A percentile compares a stretch with the other conserved stretches of the same genome.
Conservation (phyloP, 2,797 vertebrate species). For the Pagetopsis macropterus region DNA sequence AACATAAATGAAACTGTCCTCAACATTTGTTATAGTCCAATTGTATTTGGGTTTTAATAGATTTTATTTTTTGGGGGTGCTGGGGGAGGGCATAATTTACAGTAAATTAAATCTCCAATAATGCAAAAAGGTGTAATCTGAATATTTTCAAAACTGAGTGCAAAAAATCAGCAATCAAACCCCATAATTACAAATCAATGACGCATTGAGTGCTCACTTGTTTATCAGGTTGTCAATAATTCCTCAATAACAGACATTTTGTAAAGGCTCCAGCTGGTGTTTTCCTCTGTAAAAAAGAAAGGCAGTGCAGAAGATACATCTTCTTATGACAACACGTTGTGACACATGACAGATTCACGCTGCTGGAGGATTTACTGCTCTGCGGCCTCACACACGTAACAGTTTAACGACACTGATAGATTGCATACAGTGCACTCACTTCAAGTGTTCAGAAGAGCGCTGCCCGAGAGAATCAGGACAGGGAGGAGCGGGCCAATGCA, state of each 20-base stretch:
- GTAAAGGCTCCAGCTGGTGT: conserved; percentile 33
- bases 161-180: conserved; percentile 31
- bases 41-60: not conserved
- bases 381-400: conserved; percentile 46
- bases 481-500: conserved; percentile 36
- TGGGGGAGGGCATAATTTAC: conserved; percentile 2
- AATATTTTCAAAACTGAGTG: conserved; percentile 24
- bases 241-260: conserved; percentile 46
- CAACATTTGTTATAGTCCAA: not conserved
- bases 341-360: conserved; percentile 68
- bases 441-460: conserved; percentile 50
- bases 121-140: conserved; percentile 29
- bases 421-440: conserved; percentile 49
- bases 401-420: conserved; percentile 71
- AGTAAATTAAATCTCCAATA: conserved; percentile 14
- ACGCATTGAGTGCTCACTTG: conserved; percentile 27
- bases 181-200: conserved; percentile 25
- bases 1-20: conserved; percentile 27
- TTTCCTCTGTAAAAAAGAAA: conserved; percentile 25
- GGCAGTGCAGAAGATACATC: conserved; percentile 43
- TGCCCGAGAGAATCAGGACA: conserved; percentile 38
- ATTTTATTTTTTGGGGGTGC: not conserved
- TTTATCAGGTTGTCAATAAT: conserved; percentile 30
- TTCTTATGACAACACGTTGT: conserved; percentile 56
- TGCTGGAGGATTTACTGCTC: conserved; percentile 66